Base-by-base conservation (phyloP, 2,797 vertebrate species). In the Anabas testudineus region DNA sequence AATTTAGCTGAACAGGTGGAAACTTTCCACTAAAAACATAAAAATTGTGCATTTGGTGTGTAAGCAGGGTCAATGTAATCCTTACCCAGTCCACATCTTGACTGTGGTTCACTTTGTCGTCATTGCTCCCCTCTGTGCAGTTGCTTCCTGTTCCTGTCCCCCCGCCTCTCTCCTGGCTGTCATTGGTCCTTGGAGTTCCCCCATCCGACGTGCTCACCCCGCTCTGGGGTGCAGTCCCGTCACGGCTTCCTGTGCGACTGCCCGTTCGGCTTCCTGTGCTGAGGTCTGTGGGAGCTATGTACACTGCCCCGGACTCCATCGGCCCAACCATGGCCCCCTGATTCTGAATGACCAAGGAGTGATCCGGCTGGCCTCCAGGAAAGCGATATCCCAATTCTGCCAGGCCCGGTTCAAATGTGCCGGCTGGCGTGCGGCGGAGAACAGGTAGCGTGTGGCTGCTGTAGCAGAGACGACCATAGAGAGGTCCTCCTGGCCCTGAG, bases 291-390 rank as follows among this genome's bases (percentile, higher is more conserved):
- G 91, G 88, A 30, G 91, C 87, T 26, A 95, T 76, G 69, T 95
- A 96, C 52, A 94, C 91, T 0, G 91, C 91, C 6, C 93, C 94
- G 0, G 93, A 92, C 59, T 95, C 94, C 85, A 94, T 92, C 0
- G 89, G 74, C 52, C 94, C 92, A 0, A 90, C 93, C 83, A 92
- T 78, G 55, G 94, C 90, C 0, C 91, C 94, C 78, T 94, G 93
- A 82, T 95, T 95, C 85, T 94, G 94, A 84, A 95, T 94, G 78
- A 95, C 93, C 63, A 95, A 87, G 3, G 94, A 95, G 74, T 94
- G 91, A 79, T 95, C 94, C 0, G 90, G 92, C 37, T 91, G 92
- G 59, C 87, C 91, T 14, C 87, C 83, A 1, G 94, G 90, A 62
- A 86, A 91, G 61, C 88, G 90, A 53, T 93, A 94, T 0, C 90